Base-by-base conservation (phyloP, 2,888 invertebrate genomes). In the Rhamphomyia laevipes region DNA sequence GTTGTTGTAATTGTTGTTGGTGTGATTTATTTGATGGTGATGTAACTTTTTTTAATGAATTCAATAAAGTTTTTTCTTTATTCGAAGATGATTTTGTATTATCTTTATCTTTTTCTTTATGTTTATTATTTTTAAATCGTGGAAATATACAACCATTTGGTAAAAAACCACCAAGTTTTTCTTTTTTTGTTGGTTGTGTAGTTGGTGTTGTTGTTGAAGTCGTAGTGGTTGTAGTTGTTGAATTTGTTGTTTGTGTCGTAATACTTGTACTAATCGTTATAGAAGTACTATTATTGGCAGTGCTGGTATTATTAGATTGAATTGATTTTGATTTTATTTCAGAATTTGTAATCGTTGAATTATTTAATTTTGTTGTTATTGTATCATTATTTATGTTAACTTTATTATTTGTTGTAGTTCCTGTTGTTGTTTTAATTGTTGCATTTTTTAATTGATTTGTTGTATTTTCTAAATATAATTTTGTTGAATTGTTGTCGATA, bases 141-240 rank as follows among this genome's bases (percentile, higher is more conserved):
- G 69, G 69, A 57, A 70, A 70, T 54, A 70, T 69, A 52, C 69
- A 70, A 48, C 69, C 68, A 50, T 70, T 70, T 46, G 69, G 70
- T 53, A 70, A 56, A 53, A 70, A 70, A 11, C 70, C 69, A 33
- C 65, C 67, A n/a, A 70, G 57, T 55, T 70, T 70, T 43, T 70
- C 69, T 51, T 69, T 70, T 57, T 70, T 70, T 15, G 59, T 57
- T 4, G 66, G 61, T 23, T 60, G 16, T 2, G 50, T 33, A 35
- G 57, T 43, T 33, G 56, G 53, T 15, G 47, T 17, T 45, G 53
- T 18, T 44, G 54, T 49, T 38, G 56, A 43, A 37, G 58, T 38
- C 9, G 35, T 21, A 5, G 45, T 45, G 17, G 33, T 27, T 11
- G 43, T 18, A 2, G 44, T 7, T 15, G 44, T 33, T 12, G 38